Percentiles rank a stretch among this genome's conserved stretches.
These are phyloP conservation scores for Pseudococcus jackbeardsleyi DNA, from an alignment of 2,888 invertebrate species.

Conservation along the genomic window DNA sequence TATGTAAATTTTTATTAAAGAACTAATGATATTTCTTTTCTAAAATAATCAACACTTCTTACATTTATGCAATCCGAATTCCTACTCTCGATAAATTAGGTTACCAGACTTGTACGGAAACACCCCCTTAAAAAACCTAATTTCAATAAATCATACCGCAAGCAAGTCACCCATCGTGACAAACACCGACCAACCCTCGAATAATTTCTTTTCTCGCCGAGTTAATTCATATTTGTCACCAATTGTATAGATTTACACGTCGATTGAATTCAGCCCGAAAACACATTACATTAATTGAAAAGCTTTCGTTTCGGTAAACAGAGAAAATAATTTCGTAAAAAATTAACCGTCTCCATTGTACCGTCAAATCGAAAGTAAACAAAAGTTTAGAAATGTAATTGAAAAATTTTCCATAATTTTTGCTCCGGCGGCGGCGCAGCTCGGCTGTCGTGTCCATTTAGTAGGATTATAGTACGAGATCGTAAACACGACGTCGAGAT, in stretches of 20 bases:
- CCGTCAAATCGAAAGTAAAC: slow-evolving; percentile 9
- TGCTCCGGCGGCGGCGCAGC: background rate
- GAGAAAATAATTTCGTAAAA: background rate
- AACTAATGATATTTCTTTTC: no score
- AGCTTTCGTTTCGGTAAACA: background rate
- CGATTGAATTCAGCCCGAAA: background rate
- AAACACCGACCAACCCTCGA: background rate
- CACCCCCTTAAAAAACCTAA: no score
- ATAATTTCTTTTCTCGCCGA: background rate
- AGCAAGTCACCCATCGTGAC: background rate
- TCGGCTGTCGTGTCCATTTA: background rate
- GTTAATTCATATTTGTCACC: background rate
- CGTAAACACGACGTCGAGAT: slow-evolving; percentile 18
- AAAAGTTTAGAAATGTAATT: background rate
- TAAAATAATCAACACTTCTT: no score
- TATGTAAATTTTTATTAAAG: no score
- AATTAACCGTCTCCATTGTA: background rate
- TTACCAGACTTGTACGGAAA: no score
- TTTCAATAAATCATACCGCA: no score
- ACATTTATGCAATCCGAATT: no score
- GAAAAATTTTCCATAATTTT: slow-evolving; percentile 3
- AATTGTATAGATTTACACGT: background rate
- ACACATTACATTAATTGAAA: slow-evolving; percentile 28
- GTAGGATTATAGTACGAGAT: background rate
- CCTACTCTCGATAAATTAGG: no score